Percentiles rank a stretch among this genome's conserved stretches.
These are phyloP conservation scores for Hermaeophaga mercurialis DNA, from an alignment of 2,888 invertebrate species.

Conservation along the genomic window DNA sequence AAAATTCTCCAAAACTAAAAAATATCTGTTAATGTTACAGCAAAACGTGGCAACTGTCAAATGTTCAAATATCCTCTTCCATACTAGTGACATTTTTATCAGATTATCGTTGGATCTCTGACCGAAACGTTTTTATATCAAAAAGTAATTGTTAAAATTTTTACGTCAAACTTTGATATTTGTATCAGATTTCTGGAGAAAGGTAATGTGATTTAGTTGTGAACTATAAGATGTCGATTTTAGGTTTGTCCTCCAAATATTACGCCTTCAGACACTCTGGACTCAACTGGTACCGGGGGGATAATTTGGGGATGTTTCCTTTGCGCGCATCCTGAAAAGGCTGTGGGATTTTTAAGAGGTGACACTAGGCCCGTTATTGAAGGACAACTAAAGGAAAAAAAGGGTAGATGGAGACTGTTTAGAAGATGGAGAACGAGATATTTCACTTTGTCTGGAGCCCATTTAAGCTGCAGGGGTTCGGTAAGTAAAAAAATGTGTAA, in stretches of 20 bases:
- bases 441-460: conserved; percentile 91
- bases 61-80: too few species aligned
- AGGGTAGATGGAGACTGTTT: conserved; percentile 89
- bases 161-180: too few species aligned
- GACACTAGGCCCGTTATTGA: conserved; percentile 88
- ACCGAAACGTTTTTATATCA: too few species aligned
- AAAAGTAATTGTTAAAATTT: too few species aligned
- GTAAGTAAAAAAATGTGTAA: conserved; percentile 60
- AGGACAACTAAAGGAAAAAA: conserved; percentile 89
- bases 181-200: too few species aligned
- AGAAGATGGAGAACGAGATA: conserved; percentile 91
- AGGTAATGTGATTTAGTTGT: too few species aligned
- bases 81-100: too few species aligned
- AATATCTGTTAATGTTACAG: too few species aligned
- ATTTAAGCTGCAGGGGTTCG: conserved; percentile 84
- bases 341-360: conserved; percentile 78
- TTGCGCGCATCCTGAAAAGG: conserved; percentile 90
- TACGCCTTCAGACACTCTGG: conserved; percentile 51
- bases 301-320: conserved; percentile 89
- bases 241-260: conserved; percentile 63
- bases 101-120: too few species aligned
- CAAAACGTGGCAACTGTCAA: too few species aligned
- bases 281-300: conserved; percentile 63
- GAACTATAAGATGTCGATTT: neutral
- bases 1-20: too few species aligned